Base-by-base conservation (phyloP, 2,797 vertebrate species). In the Acropternis orthonyx region DNA sequence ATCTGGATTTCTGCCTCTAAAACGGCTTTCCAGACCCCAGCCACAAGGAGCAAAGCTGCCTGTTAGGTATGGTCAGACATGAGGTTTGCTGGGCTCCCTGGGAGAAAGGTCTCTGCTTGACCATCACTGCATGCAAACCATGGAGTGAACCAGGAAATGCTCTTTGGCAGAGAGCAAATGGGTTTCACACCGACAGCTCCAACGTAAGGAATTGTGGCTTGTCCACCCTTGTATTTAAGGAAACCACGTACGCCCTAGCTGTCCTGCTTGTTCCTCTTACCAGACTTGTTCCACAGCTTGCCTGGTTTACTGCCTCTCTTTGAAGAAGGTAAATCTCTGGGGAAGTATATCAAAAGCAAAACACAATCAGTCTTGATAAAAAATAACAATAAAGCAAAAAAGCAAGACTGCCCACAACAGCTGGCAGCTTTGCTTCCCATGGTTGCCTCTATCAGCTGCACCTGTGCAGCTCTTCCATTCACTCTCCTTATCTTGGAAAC, bases 391-490 rank as follows among this genome's bases (percentile, higher is more conserved):
- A 66, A 83, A 62, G 27, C 21, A 36, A 58, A 89, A 79, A 72
- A 52, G 10, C 10, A 36, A 56, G 37, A 62, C 62, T 81, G 62
- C 46, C 54, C 80, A 43, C 51, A 78, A 10, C 46, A 94, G 37
- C 76, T 58, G 39, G 56, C 65, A 85, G 49, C 61, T 89, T 44
- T 49, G 43, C 41, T 28, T 86, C 52, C 84, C 39, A 20, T 0
- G 0, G 27, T 44, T 19, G 11, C 56, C 55, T 77, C 71, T 9
- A 6, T 2, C 0, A 0, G n/a, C 30, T 14, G 9, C 43, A 49
- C 30, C 36, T 22, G 13, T 1, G 7, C 36, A 28, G 36, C 41
- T 32, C 61, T 44, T 71, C 44, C 30, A 39, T 28, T 3, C 43
- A 0, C 52, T 28, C 62, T 61, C 59, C 28, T 59, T 37, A 69